Evolutionary conservation across 2,888 invertebrate genomes (phyloP).

Genomic region (Stenotaenia linearis): DNA sequence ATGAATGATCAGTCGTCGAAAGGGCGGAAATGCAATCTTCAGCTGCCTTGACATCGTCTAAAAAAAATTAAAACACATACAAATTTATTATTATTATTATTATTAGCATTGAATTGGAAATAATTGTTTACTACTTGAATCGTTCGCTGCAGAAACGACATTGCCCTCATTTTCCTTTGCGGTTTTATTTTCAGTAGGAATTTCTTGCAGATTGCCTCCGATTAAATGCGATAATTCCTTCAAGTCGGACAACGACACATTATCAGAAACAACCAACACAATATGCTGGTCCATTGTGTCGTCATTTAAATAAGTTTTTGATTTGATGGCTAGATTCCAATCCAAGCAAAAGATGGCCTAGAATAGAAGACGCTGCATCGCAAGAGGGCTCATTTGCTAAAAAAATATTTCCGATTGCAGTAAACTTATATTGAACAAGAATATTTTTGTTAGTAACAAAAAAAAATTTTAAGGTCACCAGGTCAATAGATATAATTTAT

Average conservation of each 20-base stretch:
- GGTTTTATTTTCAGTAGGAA: neutral
- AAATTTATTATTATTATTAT: neutral
- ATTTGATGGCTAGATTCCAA: too few relatives aligned
- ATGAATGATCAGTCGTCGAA: neutral
- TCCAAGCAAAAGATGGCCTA: too few relatives aligned
- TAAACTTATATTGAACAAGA: too few relatives aligned
- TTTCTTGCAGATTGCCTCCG: neutral
- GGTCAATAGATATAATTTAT: too few relatives aligned
- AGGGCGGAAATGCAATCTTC: neutral
- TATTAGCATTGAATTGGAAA: too few relatives aligned
- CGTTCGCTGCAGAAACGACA: neutral
- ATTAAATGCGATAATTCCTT: neutral
- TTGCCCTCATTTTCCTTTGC: neutral
- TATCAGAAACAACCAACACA: conserved; percentile 8
- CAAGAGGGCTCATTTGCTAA: too few relatives aligned
- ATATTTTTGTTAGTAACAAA: too few relatives aligned
- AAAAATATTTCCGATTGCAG: too few relatives aligned
- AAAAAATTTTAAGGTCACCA: too few relatives aligned
- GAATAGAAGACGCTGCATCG: too few relatives aligned
- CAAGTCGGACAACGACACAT: neutral
- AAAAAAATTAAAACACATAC: neutral
- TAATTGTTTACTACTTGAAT: neutral
- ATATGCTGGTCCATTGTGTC: conserved; percentile 10
- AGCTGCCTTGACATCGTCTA: neutral
- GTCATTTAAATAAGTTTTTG: too few relatives aligned